Conservation (phyloP, 2,888 invertebrate species). For the Endomychus coccineus region DNA sequence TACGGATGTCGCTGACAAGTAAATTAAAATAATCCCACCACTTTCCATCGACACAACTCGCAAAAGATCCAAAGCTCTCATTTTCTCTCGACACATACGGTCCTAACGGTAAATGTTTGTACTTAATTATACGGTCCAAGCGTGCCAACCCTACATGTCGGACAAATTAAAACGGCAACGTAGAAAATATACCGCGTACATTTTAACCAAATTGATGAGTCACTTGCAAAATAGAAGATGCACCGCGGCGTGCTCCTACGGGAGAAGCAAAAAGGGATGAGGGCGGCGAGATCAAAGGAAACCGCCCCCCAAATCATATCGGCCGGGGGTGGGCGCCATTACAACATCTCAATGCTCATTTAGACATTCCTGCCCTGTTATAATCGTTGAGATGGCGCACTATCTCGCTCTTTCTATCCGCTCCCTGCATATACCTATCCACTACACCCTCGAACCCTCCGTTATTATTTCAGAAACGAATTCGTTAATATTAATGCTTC, state of each 20-base stretch:
- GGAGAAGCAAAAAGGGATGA: constrained; percentile 19
- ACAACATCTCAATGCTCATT: constrained; percentile 43
- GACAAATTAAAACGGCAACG: constrained; percentile 7
- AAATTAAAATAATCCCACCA: no score
- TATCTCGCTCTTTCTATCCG: constrained; percentile 10
- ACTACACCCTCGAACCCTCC: constrained; percentile 6
- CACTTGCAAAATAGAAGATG: constrained; percentile 44
- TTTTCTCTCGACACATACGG: no score
- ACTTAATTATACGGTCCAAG: no score
- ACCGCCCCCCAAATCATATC: constrained; percentile 47
- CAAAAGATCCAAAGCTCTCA: no score
- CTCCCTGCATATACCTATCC: constrained; percentile 3
- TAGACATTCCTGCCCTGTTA: constrained; percentile 38
- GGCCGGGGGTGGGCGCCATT: constrained; percentile 41
- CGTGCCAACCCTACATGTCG: neutral
- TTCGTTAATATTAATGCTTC: constrained; percentile 16
- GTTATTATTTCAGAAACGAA: constrained; percentile 16
- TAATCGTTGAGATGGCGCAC: constrained; percentile 22
- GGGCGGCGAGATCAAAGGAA: constrained; percentile 58
- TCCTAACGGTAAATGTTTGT: no score
- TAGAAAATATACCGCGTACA: constrained; percentile 18
- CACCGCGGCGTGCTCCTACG: constrained; percentile 15
- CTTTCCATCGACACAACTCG: no score
- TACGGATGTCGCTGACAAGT: no score
- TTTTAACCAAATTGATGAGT: constrained; percentile 41